Base-by-base conservation (phyloP, 2,888 invertebrate species). In the Amorpha juglandis region DNA sequence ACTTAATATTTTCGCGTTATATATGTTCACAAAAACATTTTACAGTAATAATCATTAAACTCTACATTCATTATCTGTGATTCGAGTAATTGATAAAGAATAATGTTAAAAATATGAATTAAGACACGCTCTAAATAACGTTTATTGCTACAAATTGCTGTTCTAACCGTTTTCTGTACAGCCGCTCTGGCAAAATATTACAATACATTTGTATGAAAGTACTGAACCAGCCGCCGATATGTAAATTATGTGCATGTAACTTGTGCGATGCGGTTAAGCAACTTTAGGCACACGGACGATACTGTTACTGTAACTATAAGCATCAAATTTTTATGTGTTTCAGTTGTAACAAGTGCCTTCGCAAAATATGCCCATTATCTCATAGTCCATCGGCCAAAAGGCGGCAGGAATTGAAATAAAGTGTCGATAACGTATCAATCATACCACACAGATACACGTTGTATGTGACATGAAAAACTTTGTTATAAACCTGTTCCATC, bases 81-180 rank as follows among this genome's bases (percentile, higher is more conserved):
- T 80, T 78, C 76, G 74, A 75, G 77, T 76, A 81, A 79, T 81
- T 79, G 80, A 80, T 80, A 80, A 78, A 79, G 66, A 77, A 78
- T 77, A 77, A 80, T 77, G 77, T 78, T 80, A 79, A 75, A 78
- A 81, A 79, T 78, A 77, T 71, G 78, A 76, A 78, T 79, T 75
- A 80, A 80, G 84, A 79, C 77, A 86, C 84, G 86, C 82, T 86
- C 87, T 78, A 82, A 76, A 84, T 81, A 81, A 64, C 73, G 72
- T 79, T 79, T 80, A 80, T 82, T 82, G 74, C 79, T 78, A 81
- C 80, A 82, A 84, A 84, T 82, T 81, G 78, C 80, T 79, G 77
- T 76, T 80, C 74, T 78, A 84, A 82, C 81, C 75, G 76, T 79
- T 80, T 79, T 79, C 74, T 75, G 77, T 80, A 78, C 76, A 70